Evolutionary conservation across 2,113 vertebrate genomes (phyloP).

Genomic region (Ailurus styani): DNA sequence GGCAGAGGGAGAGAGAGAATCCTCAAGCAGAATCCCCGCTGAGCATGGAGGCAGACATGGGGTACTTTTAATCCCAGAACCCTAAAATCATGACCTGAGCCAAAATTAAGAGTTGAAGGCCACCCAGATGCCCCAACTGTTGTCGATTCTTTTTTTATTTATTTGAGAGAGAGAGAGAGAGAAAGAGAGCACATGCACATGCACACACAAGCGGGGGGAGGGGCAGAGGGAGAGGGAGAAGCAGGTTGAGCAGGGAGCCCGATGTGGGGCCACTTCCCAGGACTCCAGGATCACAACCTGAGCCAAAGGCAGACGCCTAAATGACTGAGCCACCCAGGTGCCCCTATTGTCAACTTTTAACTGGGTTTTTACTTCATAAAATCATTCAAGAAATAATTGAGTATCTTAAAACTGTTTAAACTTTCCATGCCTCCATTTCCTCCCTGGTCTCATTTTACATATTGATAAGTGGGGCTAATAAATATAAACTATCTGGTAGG

Average conservation of each 20-base stretch:
- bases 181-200: no score
- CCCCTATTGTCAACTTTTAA: not conserved
- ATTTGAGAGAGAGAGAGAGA: not conserved
- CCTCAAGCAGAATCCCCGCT: not conserved
- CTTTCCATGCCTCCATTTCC: not conserved
- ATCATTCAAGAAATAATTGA: constrained; percentile 10
- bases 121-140: no score
- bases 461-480: not conserved
- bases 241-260: not conserved
- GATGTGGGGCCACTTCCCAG: not conserved
- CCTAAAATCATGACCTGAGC: not conserved
- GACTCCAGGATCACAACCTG: not conserved
- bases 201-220: not conserved
- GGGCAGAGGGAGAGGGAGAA: not conserved
- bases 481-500: not conserved
- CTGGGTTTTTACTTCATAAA: constrained; percentile 18
- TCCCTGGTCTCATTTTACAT: not conserved
- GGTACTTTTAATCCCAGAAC: no score
- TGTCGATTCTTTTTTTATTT: not conserved
- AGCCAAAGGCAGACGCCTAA: not conserved
- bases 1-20: not conserved
- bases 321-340: not conserved
- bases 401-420: not conserved
- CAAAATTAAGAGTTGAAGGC: not conserved
- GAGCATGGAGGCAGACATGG: not conserved